Evolutionary conservation across 2,888 invertebrate genomes (phyloP), one percentile per base, ranked within the genome.

Genomic region (Eubasilissa splendida): DNA sequence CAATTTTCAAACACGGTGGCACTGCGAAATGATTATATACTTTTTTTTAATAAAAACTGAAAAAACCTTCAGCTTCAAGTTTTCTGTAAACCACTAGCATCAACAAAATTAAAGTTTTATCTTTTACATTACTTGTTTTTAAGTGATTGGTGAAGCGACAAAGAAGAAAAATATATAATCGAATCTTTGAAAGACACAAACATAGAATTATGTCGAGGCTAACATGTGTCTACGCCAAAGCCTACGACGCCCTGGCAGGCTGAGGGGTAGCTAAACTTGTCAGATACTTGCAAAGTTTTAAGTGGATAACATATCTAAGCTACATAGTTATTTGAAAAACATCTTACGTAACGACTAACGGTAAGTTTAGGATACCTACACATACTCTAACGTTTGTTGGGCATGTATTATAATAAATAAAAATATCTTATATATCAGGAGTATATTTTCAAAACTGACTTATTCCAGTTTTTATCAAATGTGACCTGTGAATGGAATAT

Each of bases 211-310:
- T 50, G 50, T 68, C 68, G 50, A 9, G 50, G 68, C 52, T 68
- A 68, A 68, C 68, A 68, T 52, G 68, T 68, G 68, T 68, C 68
- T 58, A 5, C 58, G 14, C 50, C 68, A 31, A n/a, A 68, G 68
- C 68, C 68, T 68, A 68, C 68, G 63, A 5, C 14, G 22, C 50
- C 14, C 50, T 14, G 68, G 12, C 58, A 58, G 58, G 58, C 58
- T 11, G 58, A n/a, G 66, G 12, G 68, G 52, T 14, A 79, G 54
- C 70, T 75, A 74, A 79, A 75, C 50, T 78, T 79, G 81, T 78
- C 81, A 70, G 81, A 81, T 79, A 81, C 81, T 77, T 74, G 54
- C 66, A 75, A 81, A 81, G 60, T 81, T 81, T 81, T 81, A 81
- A 81, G 81, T 81, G 81, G 81, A 81, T 79, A 81, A 81, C 78